Conservation (phyloP, 1,140 invertebrate species). For the Popillia japonica region DNA sequence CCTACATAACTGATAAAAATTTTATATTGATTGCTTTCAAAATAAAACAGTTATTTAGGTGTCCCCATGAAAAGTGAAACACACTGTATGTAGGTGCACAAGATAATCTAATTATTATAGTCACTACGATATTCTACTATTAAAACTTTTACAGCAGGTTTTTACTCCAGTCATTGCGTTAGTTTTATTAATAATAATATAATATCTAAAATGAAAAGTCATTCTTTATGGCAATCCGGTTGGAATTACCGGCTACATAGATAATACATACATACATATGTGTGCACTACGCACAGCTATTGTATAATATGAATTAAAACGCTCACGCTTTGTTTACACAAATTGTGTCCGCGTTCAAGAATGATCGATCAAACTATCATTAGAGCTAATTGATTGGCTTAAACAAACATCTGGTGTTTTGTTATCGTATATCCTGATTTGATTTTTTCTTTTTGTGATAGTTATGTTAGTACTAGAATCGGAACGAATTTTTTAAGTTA, state of each 20-base stretch:
- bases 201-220: constrained; percentile 16
- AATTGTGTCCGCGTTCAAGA: constrained; percentile 5
- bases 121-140: no score
- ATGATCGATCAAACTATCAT: constrained; percentile 3
- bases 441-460: no score
- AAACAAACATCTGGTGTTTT: not conserved
- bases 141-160: no score
- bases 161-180: no score
- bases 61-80: no score
- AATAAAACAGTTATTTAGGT: no score
- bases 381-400: not conserved
- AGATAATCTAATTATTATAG: no score
- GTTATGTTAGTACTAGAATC: no score
- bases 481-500: no score
- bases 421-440: constrained; percentile 1
- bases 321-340: constrained; percentile 13
- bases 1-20: no score
- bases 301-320: constrained; percentile 15
- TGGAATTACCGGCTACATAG: constrained; percentile 1
- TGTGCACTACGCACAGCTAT: not conserved
- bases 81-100: no score
- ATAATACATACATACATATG: not conserved
- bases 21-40: no score
- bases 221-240: constrained; percentile 27
- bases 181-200: not conserved